A percentile compares a stretch with the other conserved stretches of the same genome.
Conservation (phyloP, 2,888 invertebrate genomes). For the Didymodactylos carnosus region DNA sequence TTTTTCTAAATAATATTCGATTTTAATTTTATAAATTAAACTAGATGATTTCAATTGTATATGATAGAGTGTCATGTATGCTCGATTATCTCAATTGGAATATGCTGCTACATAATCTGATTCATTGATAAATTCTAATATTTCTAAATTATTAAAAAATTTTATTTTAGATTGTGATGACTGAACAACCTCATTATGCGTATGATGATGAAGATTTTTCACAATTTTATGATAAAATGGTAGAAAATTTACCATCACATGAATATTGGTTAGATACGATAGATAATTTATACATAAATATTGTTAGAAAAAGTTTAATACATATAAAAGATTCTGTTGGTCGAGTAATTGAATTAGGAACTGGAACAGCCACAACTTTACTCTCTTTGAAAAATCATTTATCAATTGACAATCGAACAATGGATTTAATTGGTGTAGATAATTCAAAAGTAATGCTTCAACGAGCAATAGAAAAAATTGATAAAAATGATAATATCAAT, state of each 20-base stretch:
- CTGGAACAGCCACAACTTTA: slow-evolving; percentile 5
- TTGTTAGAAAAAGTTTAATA: too few species aligned
- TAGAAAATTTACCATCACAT: not conserved
- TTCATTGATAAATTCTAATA: too few species aligned
- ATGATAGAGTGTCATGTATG: too few species aligned
- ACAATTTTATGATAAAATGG: not conserved
- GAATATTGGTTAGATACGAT: not conserved
- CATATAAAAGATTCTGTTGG: too few species aligned
- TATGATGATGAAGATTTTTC: not conserved
- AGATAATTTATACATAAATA: not conserved
- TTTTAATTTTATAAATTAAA: too few species aligned
- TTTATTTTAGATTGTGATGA: too few species aligned
- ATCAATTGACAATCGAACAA: not conserved
- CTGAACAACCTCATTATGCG: too few species aligned
- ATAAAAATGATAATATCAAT: not conserved
- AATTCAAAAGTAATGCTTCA: not conserved
- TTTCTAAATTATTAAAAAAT: too few species aligned
- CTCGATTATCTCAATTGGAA: too few species aligned
- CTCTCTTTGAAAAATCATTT: not conserved
- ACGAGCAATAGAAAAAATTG: not conserved
- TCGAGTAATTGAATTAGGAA: slow-evolving; percentile 8
- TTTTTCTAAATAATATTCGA: too few species aligned
- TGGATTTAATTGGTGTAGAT: not conserved
- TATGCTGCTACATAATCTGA: too few species aligned
- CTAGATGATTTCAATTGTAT: too few species aligned